phyloP scores from a whole-genome alignment of 2,888 invertebrate genomes.

The Blera fallax region DNA sequence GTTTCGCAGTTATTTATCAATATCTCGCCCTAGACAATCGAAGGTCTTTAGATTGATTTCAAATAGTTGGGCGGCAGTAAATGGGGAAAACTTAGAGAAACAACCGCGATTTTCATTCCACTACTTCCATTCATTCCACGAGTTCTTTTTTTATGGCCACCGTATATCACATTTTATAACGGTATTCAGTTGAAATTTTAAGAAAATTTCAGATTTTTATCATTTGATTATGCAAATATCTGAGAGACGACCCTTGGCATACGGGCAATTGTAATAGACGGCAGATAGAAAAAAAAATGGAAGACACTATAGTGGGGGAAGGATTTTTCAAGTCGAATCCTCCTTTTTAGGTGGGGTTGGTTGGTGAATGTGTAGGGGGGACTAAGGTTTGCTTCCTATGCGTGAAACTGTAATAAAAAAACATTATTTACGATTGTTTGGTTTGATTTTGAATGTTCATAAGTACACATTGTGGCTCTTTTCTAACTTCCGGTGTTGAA shows the following conservation, averaged over 20 bases:
- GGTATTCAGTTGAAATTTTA: constrained; percentile 61
- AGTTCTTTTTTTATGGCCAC: constrained; percentile 52
- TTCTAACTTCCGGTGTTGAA: constrained; percentile 47
- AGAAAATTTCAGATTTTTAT: constrained; percentile 80
- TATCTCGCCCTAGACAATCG: constrained; percentile 12
- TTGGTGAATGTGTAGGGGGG: neutral
- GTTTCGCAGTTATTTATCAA: constrained; percentile 64
- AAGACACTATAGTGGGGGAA: neutral
- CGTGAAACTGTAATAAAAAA: constrained; percentile 19
- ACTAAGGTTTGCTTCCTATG: constrained; percentile 5
- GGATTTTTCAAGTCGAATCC: neutral
- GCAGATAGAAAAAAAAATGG: neutral
- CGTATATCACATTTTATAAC: constrained; percentile 67
- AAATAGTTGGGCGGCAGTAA: constrained; percentile 31
- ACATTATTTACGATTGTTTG: constrained; percentile 63
- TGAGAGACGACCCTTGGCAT: constrained; percentile 81
- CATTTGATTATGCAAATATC: constrained; percentile 82
- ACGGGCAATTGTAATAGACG: constrained; percentile 76
- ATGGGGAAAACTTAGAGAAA: neutral
- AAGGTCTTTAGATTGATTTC: constrained; percentile 44
- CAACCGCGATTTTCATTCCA: constrained; percentile 11
- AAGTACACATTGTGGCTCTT: constrained; percentile 55
- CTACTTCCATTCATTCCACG: constrained; percentile 27
- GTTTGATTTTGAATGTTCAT: constrained; percentile 57
- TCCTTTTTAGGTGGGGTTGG: neutral